phyloP scores from a whole-genome alignment of 2,113 vertebrate genomes.

The Peromyscus leucopus region DNA sequence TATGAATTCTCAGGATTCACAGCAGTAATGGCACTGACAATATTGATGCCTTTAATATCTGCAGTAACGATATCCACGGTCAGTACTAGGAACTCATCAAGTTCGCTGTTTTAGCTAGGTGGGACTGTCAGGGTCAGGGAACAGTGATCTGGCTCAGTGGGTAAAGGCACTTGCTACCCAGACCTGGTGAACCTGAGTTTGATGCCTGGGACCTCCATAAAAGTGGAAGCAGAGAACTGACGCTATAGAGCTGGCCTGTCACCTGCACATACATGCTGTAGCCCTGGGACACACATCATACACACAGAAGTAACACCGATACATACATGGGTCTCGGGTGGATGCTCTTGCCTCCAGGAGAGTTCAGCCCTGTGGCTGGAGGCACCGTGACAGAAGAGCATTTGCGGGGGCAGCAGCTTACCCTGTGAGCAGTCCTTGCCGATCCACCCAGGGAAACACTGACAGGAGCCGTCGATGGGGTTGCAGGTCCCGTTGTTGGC shows the following conservation, averaged over 20 bases:
- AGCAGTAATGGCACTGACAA: neutral
- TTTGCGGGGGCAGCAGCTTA: conserved; percentile 81
- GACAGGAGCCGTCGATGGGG: conserved; percentile 96
- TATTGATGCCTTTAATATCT: neutral
- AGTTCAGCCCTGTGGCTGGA: neutral
- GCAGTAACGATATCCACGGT: neutral
- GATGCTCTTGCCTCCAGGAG: neutral
- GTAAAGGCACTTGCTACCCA: neutral
- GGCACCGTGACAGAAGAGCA: neutral
- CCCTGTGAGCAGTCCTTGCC: conserved; percentile 97
- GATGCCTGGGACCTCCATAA: neutral
- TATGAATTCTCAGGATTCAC: neutral
- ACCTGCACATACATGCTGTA: neutral
- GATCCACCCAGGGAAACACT: conserved; percentile 97
- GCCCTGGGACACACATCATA: neutral
- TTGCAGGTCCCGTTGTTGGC: conserved; percentile 98
- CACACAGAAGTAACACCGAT: neutral
- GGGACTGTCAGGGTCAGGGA: neutral
- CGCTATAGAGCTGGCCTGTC: neutral
- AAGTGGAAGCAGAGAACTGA: neutral
- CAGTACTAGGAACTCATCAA: neutral
- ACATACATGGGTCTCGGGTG: neutral
- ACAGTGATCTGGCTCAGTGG: neutral
- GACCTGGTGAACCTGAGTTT: neutral
- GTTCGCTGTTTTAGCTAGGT: neutral